Evolutionary conservation across 2,888 invertebrate species (phyloP), one percentile per base, ranked within the genome.

Genomic region (Rhogogaster chlorosoma): DNA sequence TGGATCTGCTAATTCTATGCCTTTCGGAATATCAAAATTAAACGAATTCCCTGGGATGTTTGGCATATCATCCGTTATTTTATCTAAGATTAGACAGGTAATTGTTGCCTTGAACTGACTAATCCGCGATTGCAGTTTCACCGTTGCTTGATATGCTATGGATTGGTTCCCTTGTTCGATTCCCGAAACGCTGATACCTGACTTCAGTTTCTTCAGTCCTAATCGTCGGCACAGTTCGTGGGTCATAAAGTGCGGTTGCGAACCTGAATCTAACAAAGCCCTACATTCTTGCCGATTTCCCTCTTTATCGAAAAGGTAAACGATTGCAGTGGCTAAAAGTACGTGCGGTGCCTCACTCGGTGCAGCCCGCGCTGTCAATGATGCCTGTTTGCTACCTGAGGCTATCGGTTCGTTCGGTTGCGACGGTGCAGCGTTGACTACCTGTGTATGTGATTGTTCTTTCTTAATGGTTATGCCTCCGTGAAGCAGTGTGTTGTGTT

Each of bases 251-350:
- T 86, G 86, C 0, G 86, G 82, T 57, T 87, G 86, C n/a, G 87
- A 88, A n/a, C 87, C 88, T 22, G 42, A 80, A 70, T 86, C 88
- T 57, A 88, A 78, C 53, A 88, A 29, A 71, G 87, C 87, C 84
- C 87, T 84, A 12, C 77, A 67, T 57, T 83, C 83, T 36, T 84
- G 45, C 49, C 42, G 73, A 0, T 57, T 67, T 12, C 87, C 87
- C 0, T 10, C 77, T 22, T 85, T 82, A 32, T 87, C 86, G 15
- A 78, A 57, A 15, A 86, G 32, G 26, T 77, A 53, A 22, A 85
- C 53, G 7, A 83, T 77, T 5, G 87, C 87, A 0, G 87, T 87
- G 32, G 87, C 85, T 6, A 87, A 36, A 26, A 87, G n/a, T 77
- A 86, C 85, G 38, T 38, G 38, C 38, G 38, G 0, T 38, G 38